Base-by-base conservation (phyloP, 1,140 invertebrate species). In the Nomia melanderi region DNA sequence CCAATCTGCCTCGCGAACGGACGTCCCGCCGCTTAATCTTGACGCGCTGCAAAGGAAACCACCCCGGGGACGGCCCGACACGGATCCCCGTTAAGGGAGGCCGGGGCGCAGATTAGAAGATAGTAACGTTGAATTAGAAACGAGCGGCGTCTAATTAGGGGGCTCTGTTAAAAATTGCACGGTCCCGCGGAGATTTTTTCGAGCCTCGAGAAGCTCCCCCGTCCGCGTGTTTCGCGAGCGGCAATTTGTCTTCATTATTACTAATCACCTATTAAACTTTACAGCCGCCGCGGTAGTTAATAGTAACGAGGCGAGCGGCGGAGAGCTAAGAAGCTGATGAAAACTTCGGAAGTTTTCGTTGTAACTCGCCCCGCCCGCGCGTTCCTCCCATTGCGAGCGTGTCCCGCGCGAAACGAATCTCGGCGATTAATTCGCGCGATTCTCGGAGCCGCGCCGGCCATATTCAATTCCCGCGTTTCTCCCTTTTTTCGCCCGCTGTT, bases 201-300 rank as follows among this genome's bases (percentile, higher is more conserved):
- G 50, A 69, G 5, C 25, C 41, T 20, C 60, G 50, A 83, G 70
- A 76, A 84, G 74, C 27, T 83, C 65, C 5, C 14, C 5, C n/a
- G 67, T 53, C 82, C 62, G 23, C 29, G 53, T 36, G 25, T 59
- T 74, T 82, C 8, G 67, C 66, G 63, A 20, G 25, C 41, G 57
- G 29, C 70, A 69, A 75, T 83, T 84, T 70, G 74, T 71, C 73
- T 77, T 80, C 66, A 79, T 83, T 84, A 74, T 73, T 79, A 80
- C 77, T 80, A 73, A 83, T 80, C 78, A 77, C 82, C 79, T 80
- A 77, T 70, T 77, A 77, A 80, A 84, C 67, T 83, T 83, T 69
- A 72, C 82, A 62, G 36, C 67, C 50, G 72, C 29, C 60, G 60
- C 50, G 71, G 29, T 75, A 47, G 33, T 83, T 78, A 82, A 82